A percentile compares a stretch with the other conserved stretches of the same genome.
Conservation (phyloP, 1,140 invertebrate species). For the Arion vulgaris region DNA sequence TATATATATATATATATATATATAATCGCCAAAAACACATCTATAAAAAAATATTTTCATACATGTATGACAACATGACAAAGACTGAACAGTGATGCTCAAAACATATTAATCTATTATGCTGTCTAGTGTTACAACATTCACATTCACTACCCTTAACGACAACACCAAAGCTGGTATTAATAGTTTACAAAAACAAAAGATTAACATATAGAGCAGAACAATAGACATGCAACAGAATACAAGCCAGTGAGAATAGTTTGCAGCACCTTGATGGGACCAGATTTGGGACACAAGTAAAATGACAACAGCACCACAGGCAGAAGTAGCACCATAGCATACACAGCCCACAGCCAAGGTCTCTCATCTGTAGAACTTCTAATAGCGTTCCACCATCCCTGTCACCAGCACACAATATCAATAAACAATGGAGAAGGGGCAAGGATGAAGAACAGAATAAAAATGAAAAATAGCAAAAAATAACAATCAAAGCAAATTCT, state of each 20-base stretch:
- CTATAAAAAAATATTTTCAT: no score
- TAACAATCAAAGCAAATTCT: not conserved
- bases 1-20: no score
- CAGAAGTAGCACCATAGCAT: slow-evolving; percentile 84
- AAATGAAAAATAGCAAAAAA: slow-evolving; percentile 14
- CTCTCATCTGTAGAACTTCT: slow-evolving; percentile 82
- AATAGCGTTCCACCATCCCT: slow-evolving; percentile 51
- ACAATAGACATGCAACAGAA: not conserved
- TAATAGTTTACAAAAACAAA: no score
- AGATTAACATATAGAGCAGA: no score
- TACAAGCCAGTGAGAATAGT: not conserved
- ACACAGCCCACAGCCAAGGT: slow-evolving; percentile 90
- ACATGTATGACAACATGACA: no score
- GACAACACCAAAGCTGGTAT: no score
- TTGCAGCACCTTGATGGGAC: slow-evolving; percentile 58
- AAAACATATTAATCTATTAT: no score
- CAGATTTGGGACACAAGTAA: slow-evolving; percentile 65
- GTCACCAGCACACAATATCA: slow-evolving; percentile 45
- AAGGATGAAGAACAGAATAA: not conserved
- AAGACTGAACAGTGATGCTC: no score
- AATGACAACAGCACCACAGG: slow-evolving; percentile 84
- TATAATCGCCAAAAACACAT: no score
- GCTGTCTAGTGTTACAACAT: no score
- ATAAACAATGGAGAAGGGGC: slow-evolving; percentile 11
- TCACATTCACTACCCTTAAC: no score